A percentile compares a stretch with the other conserved stretches of the same genome.
Conservation (phyloP, 2,113 vertebrate genomes). For the Girardinichthys multiradiatus region DNA sequence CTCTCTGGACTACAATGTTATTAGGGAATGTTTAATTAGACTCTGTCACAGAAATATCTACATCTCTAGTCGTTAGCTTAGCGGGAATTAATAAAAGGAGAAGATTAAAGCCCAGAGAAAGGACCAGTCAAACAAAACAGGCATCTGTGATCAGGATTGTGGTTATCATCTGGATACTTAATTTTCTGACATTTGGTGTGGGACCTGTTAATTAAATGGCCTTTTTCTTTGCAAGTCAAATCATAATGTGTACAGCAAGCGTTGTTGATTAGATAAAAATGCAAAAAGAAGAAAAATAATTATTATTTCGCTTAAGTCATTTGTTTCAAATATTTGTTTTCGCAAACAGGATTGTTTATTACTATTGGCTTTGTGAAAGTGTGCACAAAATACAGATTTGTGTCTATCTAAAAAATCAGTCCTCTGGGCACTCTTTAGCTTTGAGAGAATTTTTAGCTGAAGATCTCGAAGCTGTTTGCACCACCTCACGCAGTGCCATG, state of each 20-base stretch:
- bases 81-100: slow-evolving; percentile 46
- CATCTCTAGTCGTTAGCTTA: slow-evolving; percentile 57
- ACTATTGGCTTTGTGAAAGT: not conserved
- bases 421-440: slow-evolving; percentile 64
- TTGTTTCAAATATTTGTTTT: slow-evolving; percentile 13
- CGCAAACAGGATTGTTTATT: not conserved
- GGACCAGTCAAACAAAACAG: slow-evolving; percentile 56
- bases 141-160: slow-evolving; percentile 67
- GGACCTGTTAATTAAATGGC: slow-evolving; percentile 70
- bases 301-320: not conserved
- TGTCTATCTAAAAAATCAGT: slow-evolving; percentile 36
- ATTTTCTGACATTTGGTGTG: slow-evolving; percentile 75
- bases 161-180: slow-evolving; percentile 56
- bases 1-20: slow-evolving; percentile 53
- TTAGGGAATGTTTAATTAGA: slow-evolving; percentile 77
- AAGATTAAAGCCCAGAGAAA: slow-evolving; percentile 52
- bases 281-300: slow-evolving; percentile 10
- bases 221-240: slow-evolving; percentile 63
- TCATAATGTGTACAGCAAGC: slow-evolving; percentile 34
- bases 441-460: slow-evolving; percentile 64
- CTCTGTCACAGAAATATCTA: slow-evolving; percentile 61
- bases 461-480: slow-evolving; percentile 57
- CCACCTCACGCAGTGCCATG: slow-evolving; percentile 55
- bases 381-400: not conserved
- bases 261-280: slow-evolving; percentile 59